Percentiles rank a stretch among this genome's conserved stretches.
Evolutionary conservation across 2,113 vertebrate genomes (phyloP).

Genomic region (Penelope pileata): DNA sequence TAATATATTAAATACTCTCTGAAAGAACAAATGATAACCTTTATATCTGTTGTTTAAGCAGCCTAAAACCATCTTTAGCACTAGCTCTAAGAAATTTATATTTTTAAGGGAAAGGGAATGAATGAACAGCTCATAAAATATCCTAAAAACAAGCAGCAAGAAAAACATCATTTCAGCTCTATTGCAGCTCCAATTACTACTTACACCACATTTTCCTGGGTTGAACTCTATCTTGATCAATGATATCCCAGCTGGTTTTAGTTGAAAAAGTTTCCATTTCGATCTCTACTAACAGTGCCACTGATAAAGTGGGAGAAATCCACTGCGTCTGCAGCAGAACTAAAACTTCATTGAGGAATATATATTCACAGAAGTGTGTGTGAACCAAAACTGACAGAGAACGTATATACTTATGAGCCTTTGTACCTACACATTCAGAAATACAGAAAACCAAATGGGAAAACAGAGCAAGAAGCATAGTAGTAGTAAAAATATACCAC

Average conservation of each 20-base stretch:
- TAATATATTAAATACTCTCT: background rate
- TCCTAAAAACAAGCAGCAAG: slow-evolving; percentile 33
- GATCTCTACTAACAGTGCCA: slow-evolving; percentile 45
- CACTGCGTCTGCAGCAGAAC: slow-evolving; percentile 1
- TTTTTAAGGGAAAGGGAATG: background rate
- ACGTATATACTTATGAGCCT: slow-evolving; percentile 47
- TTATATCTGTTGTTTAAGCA: background rate
- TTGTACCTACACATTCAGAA: background rate
- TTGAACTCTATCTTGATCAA: slow-evolving; percentile 46
- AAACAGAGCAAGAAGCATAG: background rate
- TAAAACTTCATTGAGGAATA: slow-evolving; percentile 27
- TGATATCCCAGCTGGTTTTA: slow-evolving; percentile 63
- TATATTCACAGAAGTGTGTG: background rate
- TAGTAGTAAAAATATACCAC: background rate
- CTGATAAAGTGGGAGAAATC: slow-evolving; percentile 58
- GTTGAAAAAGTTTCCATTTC: slow-evolving; percentile 69
- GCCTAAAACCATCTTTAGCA: background rate
- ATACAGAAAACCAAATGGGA: background rate
- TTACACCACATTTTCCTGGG: slow-evolving; percentile 26
- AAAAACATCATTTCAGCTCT: background rate
- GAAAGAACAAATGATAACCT: background rate
- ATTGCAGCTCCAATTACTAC: slow-evolving; percentile 46
- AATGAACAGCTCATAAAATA: slow-evolving; percentile 5
- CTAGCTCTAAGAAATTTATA: background rate
- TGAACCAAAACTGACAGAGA: slow-evolving; percentile 9